Conservation (phyloP, 2,797 vertebrate species). For the Mus spretus region DNA sequence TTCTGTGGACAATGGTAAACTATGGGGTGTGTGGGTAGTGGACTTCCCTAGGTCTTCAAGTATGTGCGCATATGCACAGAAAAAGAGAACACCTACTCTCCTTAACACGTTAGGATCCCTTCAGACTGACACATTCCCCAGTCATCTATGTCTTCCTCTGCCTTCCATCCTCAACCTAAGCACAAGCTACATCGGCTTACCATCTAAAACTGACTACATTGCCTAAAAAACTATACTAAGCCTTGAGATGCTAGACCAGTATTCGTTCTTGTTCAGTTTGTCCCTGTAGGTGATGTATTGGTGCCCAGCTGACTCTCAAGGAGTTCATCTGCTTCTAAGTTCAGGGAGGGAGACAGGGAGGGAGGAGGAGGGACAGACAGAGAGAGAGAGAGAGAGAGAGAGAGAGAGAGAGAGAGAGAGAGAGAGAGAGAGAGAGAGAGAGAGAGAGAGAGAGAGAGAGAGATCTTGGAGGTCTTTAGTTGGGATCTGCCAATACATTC, state of each 20-base stretch:
- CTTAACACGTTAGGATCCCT: conserved; percentile 43
- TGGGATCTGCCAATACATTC: neutral
- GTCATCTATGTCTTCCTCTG: neutral
- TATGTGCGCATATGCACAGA: neutral
- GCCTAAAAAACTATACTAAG: neutral
- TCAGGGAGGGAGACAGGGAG: neutral
- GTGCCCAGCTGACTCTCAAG: neutral
- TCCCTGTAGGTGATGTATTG: neutral
- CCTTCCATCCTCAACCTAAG: neutral
- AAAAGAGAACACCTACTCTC: conserved; percentile 4
- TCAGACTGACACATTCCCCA: conserved; percentile 13
- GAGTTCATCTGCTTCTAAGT: neutral
- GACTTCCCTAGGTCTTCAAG: neutral
- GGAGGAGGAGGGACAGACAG: rapidly evolving
- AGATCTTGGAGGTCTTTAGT: neutral
- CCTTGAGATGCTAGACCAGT: neutral
- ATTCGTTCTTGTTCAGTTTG: neutral
- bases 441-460: no score
- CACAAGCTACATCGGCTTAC: conserved; percentile 12
- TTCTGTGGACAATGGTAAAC: neutral
- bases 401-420: no score
- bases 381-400: no score
- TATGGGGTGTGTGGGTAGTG: no score
- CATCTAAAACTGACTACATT: neutral
- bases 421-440: no score